Evolutionary conservation across 1,140 invertebrate species (phyloP), one percentile per base, ranked within the genome.

Genomic region (Elymnias hypermnestra): DNA sequence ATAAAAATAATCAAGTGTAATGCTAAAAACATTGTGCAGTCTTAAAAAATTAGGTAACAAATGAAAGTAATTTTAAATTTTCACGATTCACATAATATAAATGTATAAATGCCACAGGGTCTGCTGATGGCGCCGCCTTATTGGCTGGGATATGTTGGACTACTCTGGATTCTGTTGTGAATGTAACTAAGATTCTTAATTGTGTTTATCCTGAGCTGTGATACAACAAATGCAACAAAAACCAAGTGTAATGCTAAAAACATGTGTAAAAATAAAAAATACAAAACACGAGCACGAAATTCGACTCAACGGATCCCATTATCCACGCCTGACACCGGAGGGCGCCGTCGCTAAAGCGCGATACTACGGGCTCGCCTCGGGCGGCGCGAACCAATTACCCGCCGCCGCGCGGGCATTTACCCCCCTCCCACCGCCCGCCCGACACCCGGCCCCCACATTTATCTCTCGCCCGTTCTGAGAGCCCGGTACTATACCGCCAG

Each of bases 341-440:
- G 77, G 77, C 72, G 77, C 74, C 82, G 85, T 87, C 87, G 87
- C 88, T 88, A 89, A 88, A 88, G 86, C 82, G 83, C 84, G 83
- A 83, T 87, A 84, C 81, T 86, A 81, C 83, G 72, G 84, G 3
- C 86, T 88, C 84, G 88, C 72, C 70, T 79, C 74, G 69, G 79
- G 77, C 83, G 81, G 77, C 70, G 73, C 76, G 77, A 83, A 85
- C 85, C 83, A 82, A 83, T 83, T 81, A 86, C 75, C 83, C 68
- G 69, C 63, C 72, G 72, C 71, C 76, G 69, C 66, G 68, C 74
- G 72, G 70, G 76, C 72, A 75, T 81, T 75, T 68, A 71, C 67
- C 63, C 70, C 59, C 66, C 60, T 49, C 42, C 46, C 63, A 51
- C 56, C 39, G 37, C 46, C 38, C 42, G 12, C 28, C 42, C 33